A percentile compares a stretch with the other conserved stretches of the same genome.
These are phyloP conservation scores for Platycnemis pennipes DNA, from an alignment of 2,888 invertebrate species.

Conservation along the genomic window DNA sequence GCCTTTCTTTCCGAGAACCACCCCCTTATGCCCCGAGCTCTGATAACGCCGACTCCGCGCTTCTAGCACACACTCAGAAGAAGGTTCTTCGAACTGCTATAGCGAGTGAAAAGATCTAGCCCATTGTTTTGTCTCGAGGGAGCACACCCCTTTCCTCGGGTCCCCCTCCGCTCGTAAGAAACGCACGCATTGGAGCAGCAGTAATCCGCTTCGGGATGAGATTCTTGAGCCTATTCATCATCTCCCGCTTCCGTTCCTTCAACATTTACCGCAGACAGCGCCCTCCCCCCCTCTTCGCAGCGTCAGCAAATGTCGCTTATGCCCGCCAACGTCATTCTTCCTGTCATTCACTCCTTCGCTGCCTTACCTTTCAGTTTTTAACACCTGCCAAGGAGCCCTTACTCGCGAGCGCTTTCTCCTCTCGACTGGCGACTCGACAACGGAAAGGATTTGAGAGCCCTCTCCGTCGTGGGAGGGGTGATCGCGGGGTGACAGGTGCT, in stretches of 20 bases:
- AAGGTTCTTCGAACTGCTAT: not conserved
- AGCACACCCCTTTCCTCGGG: not conserved
- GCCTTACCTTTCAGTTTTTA: not conserved
- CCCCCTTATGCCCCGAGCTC: not conserved
- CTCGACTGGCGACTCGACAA: not conserved
- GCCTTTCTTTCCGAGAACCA: no score
- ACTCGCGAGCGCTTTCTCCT: not conserved
- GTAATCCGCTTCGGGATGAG: not conserved
- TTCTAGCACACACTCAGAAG: not conserved
- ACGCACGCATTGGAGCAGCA: not conserved
- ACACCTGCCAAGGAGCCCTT: not conserved
- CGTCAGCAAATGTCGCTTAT: not conserved
- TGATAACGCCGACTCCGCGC: not conserved
- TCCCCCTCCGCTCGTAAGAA: not conserved
- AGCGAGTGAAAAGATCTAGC: no score
- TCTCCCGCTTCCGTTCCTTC: not conserved
- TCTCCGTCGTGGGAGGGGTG: not conserved
- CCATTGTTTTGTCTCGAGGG: slow-evolving; percentile 18
- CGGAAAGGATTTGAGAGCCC: not conserved
- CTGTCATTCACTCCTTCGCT: not conserved
- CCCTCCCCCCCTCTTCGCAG: not conserved
- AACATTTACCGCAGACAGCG: not conserved
- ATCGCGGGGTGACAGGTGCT: not conserved
- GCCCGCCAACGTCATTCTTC: not conserved
- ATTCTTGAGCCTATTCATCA: not conserved